These are phyloP conservation scores for Leistus spinibarbis DNA, from an alignment of 2,888 invertebrate genomes.

Conservation along the genomic window DNA sequence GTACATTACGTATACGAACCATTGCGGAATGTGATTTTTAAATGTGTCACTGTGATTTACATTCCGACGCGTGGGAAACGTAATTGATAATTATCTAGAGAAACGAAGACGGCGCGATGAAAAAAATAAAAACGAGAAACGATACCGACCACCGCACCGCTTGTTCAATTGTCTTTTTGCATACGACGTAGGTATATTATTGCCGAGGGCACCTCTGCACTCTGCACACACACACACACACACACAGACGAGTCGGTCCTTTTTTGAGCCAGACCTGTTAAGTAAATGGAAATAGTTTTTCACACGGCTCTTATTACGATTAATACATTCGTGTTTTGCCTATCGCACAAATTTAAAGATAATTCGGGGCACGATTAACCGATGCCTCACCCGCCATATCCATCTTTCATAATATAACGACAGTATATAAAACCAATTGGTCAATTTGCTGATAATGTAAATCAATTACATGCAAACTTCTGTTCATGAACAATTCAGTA, in stretches of 20 bases:
- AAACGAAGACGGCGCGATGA: neutral
- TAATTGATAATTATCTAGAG: constrained; percentile 39
- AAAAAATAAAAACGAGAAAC: neutral
- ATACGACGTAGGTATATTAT: neutral
- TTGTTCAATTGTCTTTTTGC: neutral
- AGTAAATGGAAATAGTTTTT: neutral
- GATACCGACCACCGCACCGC: neutral
- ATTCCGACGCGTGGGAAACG: constrained; percentile 36
- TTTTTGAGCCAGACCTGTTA: neutral
- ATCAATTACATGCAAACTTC: no score
- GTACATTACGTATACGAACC: neutral
- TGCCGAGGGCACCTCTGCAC: neutral
- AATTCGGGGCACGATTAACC: no score
- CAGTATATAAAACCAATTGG: no score
- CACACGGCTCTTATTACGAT: neutral
- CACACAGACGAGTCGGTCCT: neutral
- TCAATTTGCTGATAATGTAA: no score
- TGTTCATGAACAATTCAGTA: no score
- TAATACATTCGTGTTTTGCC: neutral
- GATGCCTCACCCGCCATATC: no score
- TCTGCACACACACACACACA: no score
- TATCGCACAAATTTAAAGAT: no score
- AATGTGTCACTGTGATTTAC: constrained; percentile 39
- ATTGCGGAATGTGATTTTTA: constrained; percentile 36
- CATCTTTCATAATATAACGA: no score